Conservation (phyloP, 2,888 invertebrate species). For the Agrilus cyanescens region DNA sequence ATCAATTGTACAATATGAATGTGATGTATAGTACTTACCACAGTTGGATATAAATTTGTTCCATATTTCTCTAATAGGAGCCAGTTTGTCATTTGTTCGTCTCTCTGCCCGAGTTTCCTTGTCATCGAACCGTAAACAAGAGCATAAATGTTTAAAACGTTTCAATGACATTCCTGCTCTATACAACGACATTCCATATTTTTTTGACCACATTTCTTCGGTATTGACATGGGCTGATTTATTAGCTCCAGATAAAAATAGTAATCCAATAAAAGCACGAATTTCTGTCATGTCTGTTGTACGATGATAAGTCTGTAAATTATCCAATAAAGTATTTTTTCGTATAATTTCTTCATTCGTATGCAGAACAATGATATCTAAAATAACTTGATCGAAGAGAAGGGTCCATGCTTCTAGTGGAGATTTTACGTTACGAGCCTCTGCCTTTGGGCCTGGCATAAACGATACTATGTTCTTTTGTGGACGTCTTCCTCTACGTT, state of each 20-base stretch:
- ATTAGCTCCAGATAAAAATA: too few relatives aligned
- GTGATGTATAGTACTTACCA: constrained; percentile 12
- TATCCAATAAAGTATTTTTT: too few relatives aligned
- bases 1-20: constrained; percentile 21
- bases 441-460: constrained; percentile 4
- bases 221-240: too few relatives aligned
- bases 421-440: constrained; percentile 8
- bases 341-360: too few relatives aligned
- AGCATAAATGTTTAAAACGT: constrained; percentile 12
- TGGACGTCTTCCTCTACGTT: neutral
- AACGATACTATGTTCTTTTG: neutral
- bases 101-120: constrained; percentile 9
- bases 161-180: constrained; percentile 11
- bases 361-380: too few relatives aligned
- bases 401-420: constrained; percentile 6
- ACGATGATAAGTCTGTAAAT: too few relatives aligned
- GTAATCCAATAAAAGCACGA: too few relatives aligned
- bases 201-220: too few relatives aligned
- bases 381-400: too few relatives aligned
- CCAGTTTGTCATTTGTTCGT: constrained; percentile 16
- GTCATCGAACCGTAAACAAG: constrained; percentile 13
- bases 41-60: constrained; percentile 17
- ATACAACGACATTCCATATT: constrained; percentile 12
- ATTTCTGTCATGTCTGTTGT: too few relatives aligned
- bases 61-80: constrained; percentile 21